Conservation (phyloP, 2,888 invertebrate species). For the Amphipoea oculea region DNA sequence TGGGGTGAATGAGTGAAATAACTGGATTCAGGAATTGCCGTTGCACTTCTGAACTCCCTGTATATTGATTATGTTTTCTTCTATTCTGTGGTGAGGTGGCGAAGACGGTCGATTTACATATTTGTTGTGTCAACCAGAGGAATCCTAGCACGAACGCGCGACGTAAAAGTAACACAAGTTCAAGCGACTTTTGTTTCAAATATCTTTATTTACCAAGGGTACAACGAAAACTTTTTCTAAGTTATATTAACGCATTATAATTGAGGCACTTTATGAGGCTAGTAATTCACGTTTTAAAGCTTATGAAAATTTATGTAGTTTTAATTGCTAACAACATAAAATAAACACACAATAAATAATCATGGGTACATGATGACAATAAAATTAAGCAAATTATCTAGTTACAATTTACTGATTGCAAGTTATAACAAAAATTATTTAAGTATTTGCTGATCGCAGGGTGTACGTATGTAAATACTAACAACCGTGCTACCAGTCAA, state of each 20-base stretch:
- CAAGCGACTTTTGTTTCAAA: not conserved
- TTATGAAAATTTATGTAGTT: not conserved
- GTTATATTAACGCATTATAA: not conserved
- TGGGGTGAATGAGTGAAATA: not conserved
- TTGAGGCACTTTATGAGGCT: not conserved
- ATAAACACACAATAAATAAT: not conserved
- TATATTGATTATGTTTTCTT: not conserved
- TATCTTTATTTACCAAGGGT: not conserved
- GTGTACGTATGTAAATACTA: no score
- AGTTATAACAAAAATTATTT: not conserved
- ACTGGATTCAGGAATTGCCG: not conserved
- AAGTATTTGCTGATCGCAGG: no score
- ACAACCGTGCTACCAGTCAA: no score
- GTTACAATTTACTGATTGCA: not conserved
- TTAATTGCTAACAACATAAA: not conserved
- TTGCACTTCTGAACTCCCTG: not conserved
- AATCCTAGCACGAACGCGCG: not conserved
- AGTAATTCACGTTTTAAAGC: not conserved
- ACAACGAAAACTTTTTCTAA: not conserved
- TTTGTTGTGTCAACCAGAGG: not conserved
- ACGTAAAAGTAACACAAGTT: not conserved
- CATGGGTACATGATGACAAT: not conserved
- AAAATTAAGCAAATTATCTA: no score
- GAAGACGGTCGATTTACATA: conserved; percentile 1
- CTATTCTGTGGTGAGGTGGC: not conserved